These are phyloP conservation scores for Thaleichthys pacificus DNA, from an alignment of 2,797 vertebrate genomes.

Conservation along the genomic window DNA sequence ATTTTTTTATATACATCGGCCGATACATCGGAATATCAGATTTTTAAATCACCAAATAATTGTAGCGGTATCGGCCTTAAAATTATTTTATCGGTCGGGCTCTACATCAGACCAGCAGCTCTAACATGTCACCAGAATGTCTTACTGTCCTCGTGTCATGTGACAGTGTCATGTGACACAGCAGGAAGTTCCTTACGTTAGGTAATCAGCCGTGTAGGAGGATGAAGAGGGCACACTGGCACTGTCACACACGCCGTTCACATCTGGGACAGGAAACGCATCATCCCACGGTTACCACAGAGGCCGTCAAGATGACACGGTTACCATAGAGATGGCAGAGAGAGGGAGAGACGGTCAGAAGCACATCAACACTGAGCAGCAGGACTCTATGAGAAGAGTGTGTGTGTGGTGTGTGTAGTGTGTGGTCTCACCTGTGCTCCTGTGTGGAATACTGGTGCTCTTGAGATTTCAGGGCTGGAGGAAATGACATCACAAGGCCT, in stretches of 20 bases:
- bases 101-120: not conserved
- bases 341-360: too few relatives aligned
- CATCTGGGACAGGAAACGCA: constrained; percentile 72
- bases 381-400: not conserved
- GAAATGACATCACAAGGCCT: constrained; percentile 69
- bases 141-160: not conserved
- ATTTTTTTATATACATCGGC: too few relatives aligned
- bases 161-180: not conserved
- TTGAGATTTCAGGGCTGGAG: constrained; percentile 66
- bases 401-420: not conserved
- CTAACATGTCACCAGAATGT: not conserved
- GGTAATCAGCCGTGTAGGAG: constrained; percentile 89
- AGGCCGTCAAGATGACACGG: not conserved
- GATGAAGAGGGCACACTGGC: constrained; percentile 85
- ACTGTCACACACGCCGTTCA: constrained; percentile 88
- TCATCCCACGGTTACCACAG: constrained; percentile 3
- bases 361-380: too few relatives aligned
- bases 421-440: constrained; percentile 78
- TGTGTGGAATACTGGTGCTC: constrained; percentile 71
- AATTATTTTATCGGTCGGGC: too few relatives aligned
- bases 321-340: not conserved
- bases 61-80: too few relatives aligned
- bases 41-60: too few relatives aligned
- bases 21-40: too few relatives aligned
- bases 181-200: constrained; percentile 83